Evolutionary conservation across 2,888 invertebrate species (phyloP), one percentile per base, ranked within the genome.

Genomic region (Bruchidius siliquastri): DNA sequence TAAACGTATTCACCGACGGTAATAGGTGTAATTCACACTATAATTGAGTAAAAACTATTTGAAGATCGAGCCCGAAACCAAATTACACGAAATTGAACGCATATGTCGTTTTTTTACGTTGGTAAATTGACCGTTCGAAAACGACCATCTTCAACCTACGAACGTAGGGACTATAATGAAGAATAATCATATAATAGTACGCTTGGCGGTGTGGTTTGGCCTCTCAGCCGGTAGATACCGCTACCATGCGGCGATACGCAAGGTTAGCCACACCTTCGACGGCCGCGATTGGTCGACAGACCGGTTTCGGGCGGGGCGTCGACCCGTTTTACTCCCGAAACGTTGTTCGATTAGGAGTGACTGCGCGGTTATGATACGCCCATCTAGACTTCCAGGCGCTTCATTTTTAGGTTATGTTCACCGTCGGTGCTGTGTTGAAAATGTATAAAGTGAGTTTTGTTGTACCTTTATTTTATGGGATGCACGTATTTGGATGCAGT

Each of bases 111-210:
- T 85, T 86, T 85, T 85, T 85, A 84, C 84, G 85, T 83, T 83
- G 85, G 85, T 83, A 86, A 87, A 86, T 87, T 86, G 84, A 84
- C 84, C 84, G 83, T 83, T 84, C 81, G 79, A 77, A 83, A 81
- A 82, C 85, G 85, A 86, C 85, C 87, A 86, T 87, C 87, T 86
- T 87, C 86, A 86, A 86, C 86, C 86, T 86, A 85, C 86, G 87
- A 86, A 84, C 82, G 87, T 87, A 87, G 86, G 84, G 83, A 86
- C 87, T 86, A 87, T 87, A 87, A 87, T 87, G 87, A 87, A 86
- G 86, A 85, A 86, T 87, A 87, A 87, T 87, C 87, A 87, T 87
- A 86, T 87, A 87, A 87, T 87, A 86, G 87, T 85, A 79, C 84
- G 85, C 85, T 86, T 83, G 82, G 83, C 77, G 75, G 78, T 78